A percentile compares a stretch with the other conserved stretches of the same genome.
phyloP scores from a whole-genome alignment of 2,113 vertebrate species.

The Toxotes jaculatrix region DNA sequence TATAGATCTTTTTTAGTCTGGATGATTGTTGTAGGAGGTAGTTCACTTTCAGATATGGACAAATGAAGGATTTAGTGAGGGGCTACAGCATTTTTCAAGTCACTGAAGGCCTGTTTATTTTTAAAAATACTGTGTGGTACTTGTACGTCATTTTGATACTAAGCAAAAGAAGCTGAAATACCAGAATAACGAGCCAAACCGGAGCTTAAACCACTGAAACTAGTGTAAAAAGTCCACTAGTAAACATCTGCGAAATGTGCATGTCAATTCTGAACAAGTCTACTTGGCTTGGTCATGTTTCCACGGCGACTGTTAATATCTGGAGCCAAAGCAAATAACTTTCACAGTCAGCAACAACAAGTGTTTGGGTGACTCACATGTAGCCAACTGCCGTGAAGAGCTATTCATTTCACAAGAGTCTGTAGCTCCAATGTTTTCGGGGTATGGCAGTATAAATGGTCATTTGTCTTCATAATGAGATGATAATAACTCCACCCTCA shows the following conservation, averaged over 20 bases:
- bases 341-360: constrained; percentile 33
- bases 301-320: constrained; percentile 25
- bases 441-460: not conserved
- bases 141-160: not conserved
- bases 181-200: not conserved
- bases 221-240: not conserved
- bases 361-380: constrained; percentile 55
- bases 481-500: not conserved
- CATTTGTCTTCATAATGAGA: constrained; percentile 24
- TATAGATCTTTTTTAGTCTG: constrained; percentile 40
- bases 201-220: not conserved
- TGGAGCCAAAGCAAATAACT: constrained; percentile 32
- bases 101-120: not conserved
- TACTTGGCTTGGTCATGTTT: constrained; percentile 28
- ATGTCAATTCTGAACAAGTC: not conserved
- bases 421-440: constrained; percentile 7
- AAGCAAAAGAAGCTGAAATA: not conserved
- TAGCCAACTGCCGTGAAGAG: constrained; percentile 44
- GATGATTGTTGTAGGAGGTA: not conserved
- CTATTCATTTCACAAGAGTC: constrained; percentile 33
- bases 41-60: constrained; percentile 7
- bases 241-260: constrained; percentile 19
- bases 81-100: constrained; percentile 4
- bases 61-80: not conserved
- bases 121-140: not conserved